Evolutionary conservation across 2,113 vertebrate species (phyloP), one percentile per base, ranked within the genome.

Genomic region (Epinephelus cyanopodus): DNA sequence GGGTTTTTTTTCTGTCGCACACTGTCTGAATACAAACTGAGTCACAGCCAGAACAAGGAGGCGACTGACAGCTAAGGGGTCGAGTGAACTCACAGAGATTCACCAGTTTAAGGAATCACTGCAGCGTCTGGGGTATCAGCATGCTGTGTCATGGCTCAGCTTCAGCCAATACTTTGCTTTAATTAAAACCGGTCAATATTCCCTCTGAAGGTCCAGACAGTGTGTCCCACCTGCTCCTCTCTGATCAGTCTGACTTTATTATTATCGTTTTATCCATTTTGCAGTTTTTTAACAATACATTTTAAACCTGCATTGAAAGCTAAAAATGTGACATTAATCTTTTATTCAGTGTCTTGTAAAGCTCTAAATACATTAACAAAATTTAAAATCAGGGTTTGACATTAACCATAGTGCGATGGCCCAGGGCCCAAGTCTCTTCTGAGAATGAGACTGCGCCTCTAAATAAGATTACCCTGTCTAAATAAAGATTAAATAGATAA

Each of bases 1-100:
- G 0, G 39, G 25, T 56, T 33, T 37, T 33, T 37, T 6, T 47
- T 4, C 5, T 56, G 53, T 27, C 15, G 15, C 29, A n/a, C 37
- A 13, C 54, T 0, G 11, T 7, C 77, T 18, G 85, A 77, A 80
- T 81, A 53, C 47, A 63, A 67, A 83, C 14, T 0, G 69, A 64
- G 58, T 1, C 2, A 1, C 25, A 11, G 61, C 9, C 52, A 66
- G 39, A 69, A 67, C 29, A 42, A 57, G 9, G 5, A 4, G 60
- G 37, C 15, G 15, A 3, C 52, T 64, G 57, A 33, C 71, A 73
- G 74, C 74, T 15, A 42, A 66, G 53, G 14, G 74, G 52, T 39
- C 5, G 15, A 25, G 13, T 1, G 27, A 58, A 15, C 9, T 12
- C 45, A 8, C 2, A 50, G 21, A 29, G 64, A 62, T 76, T 63